Evolutionary conservation across 2,888 invertebrate genomes (phyloP), one percentile per base, ranked within the genome.

Genomic region (Gibbula magus): DNA sequence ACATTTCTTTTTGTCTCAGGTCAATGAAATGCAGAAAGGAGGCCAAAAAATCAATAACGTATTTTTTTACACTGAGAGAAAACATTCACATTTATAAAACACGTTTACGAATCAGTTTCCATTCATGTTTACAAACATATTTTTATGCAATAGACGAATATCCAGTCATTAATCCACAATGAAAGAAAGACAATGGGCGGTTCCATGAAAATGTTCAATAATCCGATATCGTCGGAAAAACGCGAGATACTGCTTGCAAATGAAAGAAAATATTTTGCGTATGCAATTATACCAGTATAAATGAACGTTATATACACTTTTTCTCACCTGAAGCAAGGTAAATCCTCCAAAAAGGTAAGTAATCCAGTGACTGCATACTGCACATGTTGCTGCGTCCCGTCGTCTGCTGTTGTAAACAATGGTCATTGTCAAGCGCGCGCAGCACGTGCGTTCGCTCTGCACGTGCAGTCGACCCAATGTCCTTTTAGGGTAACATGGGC

Each of bases 381-480:
- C 61, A 61, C 61, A 61, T 74, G 74, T 74, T 74, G 74, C 74
- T 52, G 22, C 22, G 16, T 74, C 51, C 51, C 51, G 45, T 51
- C 45, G 74, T 39, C 74, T 45, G 51, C 74, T 74, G 74, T 51
- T 74, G 74, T 51, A 51, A 74, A 74, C 74, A 74, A 74, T 74
- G 74, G 45, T 74, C 74, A 74, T 74, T 74, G 74, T 74, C 74
- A 74, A 61, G 74, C 74, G 51, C 51, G 52, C 74, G 74, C 74
- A 74, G 74, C 74, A 74, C 74, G 74, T 74, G 74, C 74, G 35
- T 45, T 35, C 25, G 45, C n/a, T 39, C 25, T 51, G 74, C 74
- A 74, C 51, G 22, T 25, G 74, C 51, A 74, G 16, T 74, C 51
- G 20, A 16, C 74, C 20, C 45, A 16, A 29, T 51, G 22, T 74